Base-by-base conservation (phyloP, 1,140 invertebrate genomes). In the Caenorhabditis inopinata region DNA sequence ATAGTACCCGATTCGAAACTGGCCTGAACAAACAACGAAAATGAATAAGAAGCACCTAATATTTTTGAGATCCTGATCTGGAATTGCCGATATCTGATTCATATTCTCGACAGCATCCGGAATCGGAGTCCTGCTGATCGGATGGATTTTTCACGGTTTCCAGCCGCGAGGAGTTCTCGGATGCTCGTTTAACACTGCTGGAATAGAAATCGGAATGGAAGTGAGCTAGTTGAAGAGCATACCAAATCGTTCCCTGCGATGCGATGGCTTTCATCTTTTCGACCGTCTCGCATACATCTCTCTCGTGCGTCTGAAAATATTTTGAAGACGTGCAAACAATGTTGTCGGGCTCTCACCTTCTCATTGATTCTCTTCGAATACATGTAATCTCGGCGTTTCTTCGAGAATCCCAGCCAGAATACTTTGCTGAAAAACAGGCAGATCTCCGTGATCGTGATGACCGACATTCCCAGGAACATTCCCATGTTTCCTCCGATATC, bases 401-500 rank as follows among this genome's bases (percentile, higher is more conserved):
- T 38, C 23, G 76, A 78, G 7, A 78, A 25, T 32, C 29, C 76
- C 5, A 78, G 14, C 76, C 76, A 78, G 32, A 53, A 42, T 7
- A 78, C 38, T 46, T 79, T 79, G 1, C 45, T 25, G 46, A 79
- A 58, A 18, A 46, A 79, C 27, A 80, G 27, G 11, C 75, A 38
- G 29, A 47, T 38, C 45, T 80, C 79, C 29, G 73, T 73, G 38
- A 80, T 58, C n/a, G 79, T 80, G 49, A 80, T 74, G n/a, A 80
- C 45, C 16, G 62, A 74, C 79, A 80, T 80, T 53, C 79, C 79
- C n/a, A 80, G 35, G 21, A 80, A 80, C 49, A 80, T 58, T 80
- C 79, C 79, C 79, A 80, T 80, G 27, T 58, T 74, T 35, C 79
- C 79, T 38, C 79, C 79, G 27, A 80, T 80, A 38, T 80, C 73